Evolutionary conservation across 2,888 invertebrate species (phyloP).

Genomic region (Myopa tessellatipennis): DNA sequence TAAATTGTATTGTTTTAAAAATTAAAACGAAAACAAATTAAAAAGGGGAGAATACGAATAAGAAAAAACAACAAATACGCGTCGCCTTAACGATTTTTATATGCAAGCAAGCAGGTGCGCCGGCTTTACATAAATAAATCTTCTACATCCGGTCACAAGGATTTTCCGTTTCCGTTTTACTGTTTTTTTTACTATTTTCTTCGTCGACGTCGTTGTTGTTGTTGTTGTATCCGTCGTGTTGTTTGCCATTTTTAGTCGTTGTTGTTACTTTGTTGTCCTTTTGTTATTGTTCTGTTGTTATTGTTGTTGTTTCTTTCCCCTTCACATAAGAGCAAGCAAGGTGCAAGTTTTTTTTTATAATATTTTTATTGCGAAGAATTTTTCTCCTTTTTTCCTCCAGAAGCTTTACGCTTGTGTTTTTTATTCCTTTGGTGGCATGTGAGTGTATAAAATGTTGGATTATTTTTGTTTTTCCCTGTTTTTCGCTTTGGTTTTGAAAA

Average conservation of each 20-base stretch:
- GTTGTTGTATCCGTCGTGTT: background rate
- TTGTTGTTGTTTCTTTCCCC: background rate
- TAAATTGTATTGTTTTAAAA: too few species aligned
- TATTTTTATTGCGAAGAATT: background rate
- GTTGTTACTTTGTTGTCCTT: background rate
- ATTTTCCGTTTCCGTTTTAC: slow-evolving; percentile 19
- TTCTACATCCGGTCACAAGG: slow-evolving; percentile 34
- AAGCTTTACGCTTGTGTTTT: too few species aligned
- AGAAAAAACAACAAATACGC: background rate
- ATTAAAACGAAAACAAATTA: too few species aligned
- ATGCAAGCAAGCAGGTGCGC: slow-evolving; percentile 39
- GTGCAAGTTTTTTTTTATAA: background rate
- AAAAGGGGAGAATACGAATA: too few species aligned
- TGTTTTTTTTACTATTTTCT: too few species aligned
- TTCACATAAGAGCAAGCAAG: background rate
- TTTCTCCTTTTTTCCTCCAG: background rate
- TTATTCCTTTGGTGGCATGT: too few species aligned
- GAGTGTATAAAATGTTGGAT: too few species aligned
- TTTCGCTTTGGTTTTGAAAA: too few species aligned
- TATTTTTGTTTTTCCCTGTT: too few species aligned
- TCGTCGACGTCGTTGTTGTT: background rate
- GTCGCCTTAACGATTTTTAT: slow-evolving; percentile 45
- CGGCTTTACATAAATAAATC: slow-evolving; percentile 28
- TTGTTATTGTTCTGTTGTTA: background rate
- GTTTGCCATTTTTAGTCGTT: background rate